phyloP scores from a whole-genome alignment of 2,888 invertebrate genomes.

The Gryllus longicercus region DNA sequence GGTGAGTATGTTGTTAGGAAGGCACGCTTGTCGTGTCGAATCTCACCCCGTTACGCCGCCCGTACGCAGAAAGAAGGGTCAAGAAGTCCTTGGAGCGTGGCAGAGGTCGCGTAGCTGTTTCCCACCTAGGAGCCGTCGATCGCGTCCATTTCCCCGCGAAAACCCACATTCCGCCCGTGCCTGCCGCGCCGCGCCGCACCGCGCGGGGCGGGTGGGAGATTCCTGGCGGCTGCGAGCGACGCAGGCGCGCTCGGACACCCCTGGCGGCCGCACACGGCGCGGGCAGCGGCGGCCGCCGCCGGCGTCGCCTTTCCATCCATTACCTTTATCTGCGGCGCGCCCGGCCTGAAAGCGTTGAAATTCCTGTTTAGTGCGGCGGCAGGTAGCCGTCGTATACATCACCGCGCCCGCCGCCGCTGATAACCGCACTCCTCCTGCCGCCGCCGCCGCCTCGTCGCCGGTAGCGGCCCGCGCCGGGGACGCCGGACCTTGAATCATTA shows the following conservation, averaged over 20 bases:
- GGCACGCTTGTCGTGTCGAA: no score
- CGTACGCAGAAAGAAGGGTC: no score
- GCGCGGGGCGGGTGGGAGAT: neutral
- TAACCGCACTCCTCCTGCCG: neutral
- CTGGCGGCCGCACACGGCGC: slow-evolving; percentile 3
- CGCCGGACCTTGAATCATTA: slow-evolving; percentile 8
- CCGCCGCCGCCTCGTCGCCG: neutral
- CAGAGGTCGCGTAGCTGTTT: neutral
- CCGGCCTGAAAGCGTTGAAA: slow-evolving; percentile 17
- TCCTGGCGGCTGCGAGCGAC: neutral
- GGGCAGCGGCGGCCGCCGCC: neutral
- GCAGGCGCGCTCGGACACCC: neutral
- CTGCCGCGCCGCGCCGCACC: neutral
- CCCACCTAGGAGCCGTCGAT: neutral
- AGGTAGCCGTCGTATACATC: slow-evolving; percentile 1
- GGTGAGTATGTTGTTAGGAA: no score
- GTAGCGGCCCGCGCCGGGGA: neutral
- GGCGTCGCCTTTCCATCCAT: slow-evolving; percentile 10
- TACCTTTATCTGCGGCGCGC: slow-evolving; percentile 17
- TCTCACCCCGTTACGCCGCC: no score
- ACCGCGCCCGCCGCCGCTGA: neutral
- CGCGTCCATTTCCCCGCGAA: neutral
- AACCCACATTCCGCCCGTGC: neutral
- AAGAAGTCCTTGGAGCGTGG: no score
- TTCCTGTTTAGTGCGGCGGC: slow-evolving; percentile 17